Percentiles rank a stretch among this genome's conserved stretches.
These are phyloP conservation scores for Rhyacophila brunnea DNA, from an alignment of 1,140 invertebrate genomes.

Conservation along the genomic window DNA sequence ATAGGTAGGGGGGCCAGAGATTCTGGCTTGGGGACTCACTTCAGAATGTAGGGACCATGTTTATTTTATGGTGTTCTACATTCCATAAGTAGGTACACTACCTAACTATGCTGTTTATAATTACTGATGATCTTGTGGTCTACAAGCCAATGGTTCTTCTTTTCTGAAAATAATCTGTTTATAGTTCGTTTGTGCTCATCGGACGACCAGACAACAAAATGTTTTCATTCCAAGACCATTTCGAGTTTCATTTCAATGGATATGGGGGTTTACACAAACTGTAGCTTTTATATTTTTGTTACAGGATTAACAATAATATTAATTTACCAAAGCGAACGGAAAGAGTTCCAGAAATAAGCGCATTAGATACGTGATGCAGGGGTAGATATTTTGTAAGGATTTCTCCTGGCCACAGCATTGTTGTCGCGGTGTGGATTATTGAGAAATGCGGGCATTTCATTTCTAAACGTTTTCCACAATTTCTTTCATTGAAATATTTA, in stretches of 20 bases:
- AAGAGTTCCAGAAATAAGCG: constrained; percentile 26
- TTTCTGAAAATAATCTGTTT: neutral
- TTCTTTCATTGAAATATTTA: constrained; percentile 28
- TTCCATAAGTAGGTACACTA: too few relatives aligned
- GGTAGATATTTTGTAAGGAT: constrained; percentile 5
- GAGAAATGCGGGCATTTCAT: constrained; percentile 30
- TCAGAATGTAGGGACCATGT: too few relatives aligned
- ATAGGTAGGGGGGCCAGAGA: too few relatives aligned
- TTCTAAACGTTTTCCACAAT: constrained; percentile 9
- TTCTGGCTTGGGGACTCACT: too few relatives aligned
- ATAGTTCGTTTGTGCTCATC: neutral
- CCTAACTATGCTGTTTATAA: too few relatives aligned
- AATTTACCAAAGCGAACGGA: constrained; percentile 17
- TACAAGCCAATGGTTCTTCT: neutral
- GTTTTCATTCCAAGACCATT: constrained; percentile 32
- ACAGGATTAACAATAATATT: constrained; percentile 32
- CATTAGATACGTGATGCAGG: constrained; percentile 5
- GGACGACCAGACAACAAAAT: constrained; percentile 26
- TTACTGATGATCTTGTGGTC: neutral
- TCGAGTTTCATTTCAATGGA: constrained; percentile 27
- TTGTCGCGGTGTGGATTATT: constrained; percentile 3
- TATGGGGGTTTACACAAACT: constrained; percentile 34
- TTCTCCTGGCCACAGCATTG: constrained; percentile 4
- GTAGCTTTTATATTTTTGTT: constrained; percentile 28
- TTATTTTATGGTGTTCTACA: too few relatives aligned